phyloP scores from a whole-genome alignment of 2,888 invertebrate genomes.

The Hydrotaea cyrtoneurina region DNA sequence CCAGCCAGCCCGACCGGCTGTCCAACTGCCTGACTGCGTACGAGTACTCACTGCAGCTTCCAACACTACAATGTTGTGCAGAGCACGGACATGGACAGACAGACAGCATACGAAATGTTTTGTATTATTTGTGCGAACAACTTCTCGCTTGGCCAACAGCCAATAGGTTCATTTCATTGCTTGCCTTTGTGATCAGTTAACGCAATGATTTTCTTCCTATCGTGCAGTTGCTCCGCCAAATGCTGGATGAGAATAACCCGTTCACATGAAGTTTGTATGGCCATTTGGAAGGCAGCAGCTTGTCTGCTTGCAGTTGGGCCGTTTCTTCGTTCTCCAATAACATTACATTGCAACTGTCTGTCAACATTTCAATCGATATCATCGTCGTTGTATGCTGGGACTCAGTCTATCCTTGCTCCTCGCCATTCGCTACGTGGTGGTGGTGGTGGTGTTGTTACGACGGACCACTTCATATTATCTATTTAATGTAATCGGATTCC shows the following conservation, averaged over 20 bases:
- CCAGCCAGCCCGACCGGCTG: neutral
- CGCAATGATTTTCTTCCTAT: constrained; percentile 1
- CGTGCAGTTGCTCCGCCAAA: constrained; percentile 15
- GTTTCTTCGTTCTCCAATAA: constrained; percentile 28
- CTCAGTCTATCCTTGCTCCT: neutral
- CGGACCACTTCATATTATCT: constrained; percentile 51
- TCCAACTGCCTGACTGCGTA: neutral
- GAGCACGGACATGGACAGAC: neutral
- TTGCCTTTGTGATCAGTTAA: constrained; percentile 33
- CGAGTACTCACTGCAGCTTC: too few species aligned
- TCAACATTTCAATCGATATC: constrained; percentile 66
- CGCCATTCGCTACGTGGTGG: neutral
- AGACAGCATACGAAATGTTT: constrained; percentile 10
- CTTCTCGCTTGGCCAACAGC: neutral
- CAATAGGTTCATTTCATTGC: constrained; percentile 42
- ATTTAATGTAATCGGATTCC: constrained; percentile 67
- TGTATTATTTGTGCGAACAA: constrained; percentile 8
- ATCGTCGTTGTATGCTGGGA: constrained; percentile 41
- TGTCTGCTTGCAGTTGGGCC: neutral
- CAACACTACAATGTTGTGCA: neutral
- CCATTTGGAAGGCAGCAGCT: neutral
- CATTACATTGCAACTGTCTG: constrained; percentile 56
- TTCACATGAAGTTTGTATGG: constrained; percentile 35
- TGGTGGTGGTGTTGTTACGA: neutral
- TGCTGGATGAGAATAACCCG: neutral